A percentile compares a stretch with the other conserved stretches of the same genome.
phyloP scores from a whole-genome alignment of 2,113 vertebrate species.

The Odocoileus hemionus region DNA sequence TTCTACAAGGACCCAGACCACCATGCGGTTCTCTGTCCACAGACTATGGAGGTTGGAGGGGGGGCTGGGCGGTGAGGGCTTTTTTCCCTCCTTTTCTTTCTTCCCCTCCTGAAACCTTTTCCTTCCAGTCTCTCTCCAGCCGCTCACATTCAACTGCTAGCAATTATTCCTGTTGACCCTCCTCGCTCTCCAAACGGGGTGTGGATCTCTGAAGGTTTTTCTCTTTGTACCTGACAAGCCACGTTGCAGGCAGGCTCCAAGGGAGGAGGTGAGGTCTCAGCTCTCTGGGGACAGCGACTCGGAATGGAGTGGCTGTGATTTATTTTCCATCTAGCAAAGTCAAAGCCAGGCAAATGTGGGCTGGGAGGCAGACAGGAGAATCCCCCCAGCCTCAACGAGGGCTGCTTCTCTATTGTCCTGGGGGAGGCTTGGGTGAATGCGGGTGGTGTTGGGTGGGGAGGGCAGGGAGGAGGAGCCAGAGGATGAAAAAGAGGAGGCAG shows the following conservation, averaged over 20 bases:
- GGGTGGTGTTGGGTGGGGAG: not conserved
- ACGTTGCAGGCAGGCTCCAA: constrained; percentile 43
- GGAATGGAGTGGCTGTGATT: constrained; percentile 60
- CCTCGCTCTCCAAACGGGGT: constrained; percentile 55
- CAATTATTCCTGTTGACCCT: constrained; percentile 73
- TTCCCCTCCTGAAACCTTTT: constrained; percentile 66
- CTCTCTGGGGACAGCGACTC: constrained; percentile 49
- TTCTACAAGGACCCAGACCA: constrained; percentile 87
- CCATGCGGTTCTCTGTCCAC: constrained; percentile 81
- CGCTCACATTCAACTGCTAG: constrained; percentile 75
- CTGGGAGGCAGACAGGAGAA: constrained; percentile 51
- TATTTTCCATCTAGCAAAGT: constrained; percentile 63
- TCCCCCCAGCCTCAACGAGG: constrained; percentile 36
- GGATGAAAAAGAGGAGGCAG: constrained; percentile 4
- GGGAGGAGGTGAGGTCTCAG: constrained; percentile 65
- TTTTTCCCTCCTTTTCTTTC: constrained; percentile 66
- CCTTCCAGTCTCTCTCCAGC: constrained; percentile 76
- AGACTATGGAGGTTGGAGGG: constrained; percentile 65
- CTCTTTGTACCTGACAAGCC: constrained; percentile 69
- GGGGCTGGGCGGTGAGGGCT: not conserved
- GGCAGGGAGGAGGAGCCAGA: not conserved
- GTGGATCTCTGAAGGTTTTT: constrained; percentile 67
- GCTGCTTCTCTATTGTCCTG: constrained; percentile 55
- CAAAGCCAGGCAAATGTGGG: constrained; percentile 61
- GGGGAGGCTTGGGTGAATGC: not conserved